Conservation (phyloP, 2,888 invertebrate species). For the Neoaliturus tenellus region DNA sequence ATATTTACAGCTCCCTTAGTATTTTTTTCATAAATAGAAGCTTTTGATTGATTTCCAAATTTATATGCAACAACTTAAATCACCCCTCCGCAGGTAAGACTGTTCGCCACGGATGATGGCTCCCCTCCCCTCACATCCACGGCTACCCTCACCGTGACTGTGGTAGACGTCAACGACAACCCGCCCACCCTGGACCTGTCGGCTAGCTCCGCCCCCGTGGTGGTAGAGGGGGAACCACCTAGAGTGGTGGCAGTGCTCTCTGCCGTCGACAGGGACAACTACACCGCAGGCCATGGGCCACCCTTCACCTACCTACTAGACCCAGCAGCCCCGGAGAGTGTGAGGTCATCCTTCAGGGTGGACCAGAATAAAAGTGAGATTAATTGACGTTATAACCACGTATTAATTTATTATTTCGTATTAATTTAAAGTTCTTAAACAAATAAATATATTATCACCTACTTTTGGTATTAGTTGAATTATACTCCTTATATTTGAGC, state of each 20-base stretch:
- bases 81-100: constrained; percentile 89
- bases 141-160: constrained; percentile 91
- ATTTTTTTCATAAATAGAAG: no score
- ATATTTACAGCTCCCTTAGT: no score
- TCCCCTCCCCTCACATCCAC: constrained; percentile 83
- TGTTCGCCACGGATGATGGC: constrained; percentile 93
- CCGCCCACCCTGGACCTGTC: constrained; percentile 94
- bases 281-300: constrained; percentile 95
- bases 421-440: background rate
- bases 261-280: constrained; percentile 94
- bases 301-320: constrained; percentile 96
- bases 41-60: no score
- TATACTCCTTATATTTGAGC: no score
- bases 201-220: constrained; percentile 92
- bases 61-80: no score
- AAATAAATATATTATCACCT: background rate
- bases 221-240: constrained; percentile 94
- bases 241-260: constrained; percentile 94
- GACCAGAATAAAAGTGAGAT: constrained; percentile 96
- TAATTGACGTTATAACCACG: background rate
- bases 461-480: background rate
- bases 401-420: background rate
- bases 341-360: constrained; percentile 95
- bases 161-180: constrained; percentile 97
- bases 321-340: constrained; percentile 94